phyloP scores from a whole-genome alignment of 2,113 vertebrate species.

The Sitta europaea region DNA sequence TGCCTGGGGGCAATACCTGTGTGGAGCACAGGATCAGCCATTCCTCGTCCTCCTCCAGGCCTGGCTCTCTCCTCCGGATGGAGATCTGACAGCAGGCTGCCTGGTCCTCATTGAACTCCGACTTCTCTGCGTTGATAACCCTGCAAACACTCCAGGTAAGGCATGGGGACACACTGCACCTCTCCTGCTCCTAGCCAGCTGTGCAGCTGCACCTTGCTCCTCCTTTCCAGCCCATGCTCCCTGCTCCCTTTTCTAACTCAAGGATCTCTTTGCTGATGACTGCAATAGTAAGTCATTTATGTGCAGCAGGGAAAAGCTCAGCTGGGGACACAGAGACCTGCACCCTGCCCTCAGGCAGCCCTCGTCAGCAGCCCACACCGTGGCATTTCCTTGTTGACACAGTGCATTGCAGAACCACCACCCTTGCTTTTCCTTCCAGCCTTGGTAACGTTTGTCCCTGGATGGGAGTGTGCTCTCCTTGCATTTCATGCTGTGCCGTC shows the following conservation, averaged over 20 bases:
- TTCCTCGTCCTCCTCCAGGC: constrained; percentile 65
- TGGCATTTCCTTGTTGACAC: neutral
- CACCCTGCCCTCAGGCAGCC: neutral
- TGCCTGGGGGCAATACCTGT: constrained; percentile 47
- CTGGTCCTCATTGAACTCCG: constrained; percentile 77
- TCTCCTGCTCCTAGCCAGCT: neutral
- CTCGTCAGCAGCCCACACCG: neutral
- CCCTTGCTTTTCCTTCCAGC: neutral
- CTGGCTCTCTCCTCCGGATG: constrained; percentile 52
- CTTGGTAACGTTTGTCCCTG: neutral
- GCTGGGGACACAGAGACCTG: neutral
- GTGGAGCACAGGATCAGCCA: constrained; percentile 72
- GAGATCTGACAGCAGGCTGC: constrained; percentile 73
- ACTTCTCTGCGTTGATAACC: constrained; percentile 77
- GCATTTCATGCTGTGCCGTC: neutral
- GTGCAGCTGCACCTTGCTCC: neutral
- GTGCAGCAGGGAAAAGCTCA: neutral
- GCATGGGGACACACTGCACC: fast-evolving
- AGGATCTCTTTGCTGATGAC: neutral
- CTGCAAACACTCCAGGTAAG: constrained; percentile 14
- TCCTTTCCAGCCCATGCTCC: neutral
- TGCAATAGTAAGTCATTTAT: neutral
- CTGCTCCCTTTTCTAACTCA: neutral
- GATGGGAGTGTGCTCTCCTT: neutral
- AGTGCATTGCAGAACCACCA: neutral